phyloP scores from a whole-genome alignment of 2,888 invertebrate species.

The Tachina grossa region DNA sequence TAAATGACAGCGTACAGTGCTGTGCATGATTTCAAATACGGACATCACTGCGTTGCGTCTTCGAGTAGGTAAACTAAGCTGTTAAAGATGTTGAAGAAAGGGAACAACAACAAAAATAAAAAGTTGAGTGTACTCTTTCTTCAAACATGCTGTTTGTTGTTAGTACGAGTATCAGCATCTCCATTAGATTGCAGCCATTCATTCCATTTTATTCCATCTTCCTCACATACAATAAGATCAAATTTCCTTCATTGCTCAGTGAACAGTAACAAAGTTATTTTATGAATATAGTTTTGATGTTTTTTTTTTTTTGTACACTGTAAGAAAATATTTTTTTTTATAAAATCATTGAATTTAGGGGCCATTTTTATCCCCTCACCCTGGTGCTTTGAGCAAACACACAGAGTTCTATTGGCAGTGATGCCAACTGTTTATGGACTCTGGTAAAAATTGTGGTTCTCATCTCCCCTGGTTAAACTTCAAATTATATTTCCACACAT shows the following conservation, averaged over 20 bases:
- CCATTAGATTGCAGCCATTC: constrained; percentile 47
- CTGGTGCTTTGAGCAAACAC: not conserved
- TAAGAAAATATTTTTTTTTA: constrained; percentile 26
- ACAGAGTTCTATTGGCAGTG: not conserved
- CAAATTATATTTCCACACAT: too few relatives aligned
- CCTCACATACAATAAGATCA: constrained; percentile 71
- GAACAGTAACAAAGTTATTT: constrained; percentile 63
- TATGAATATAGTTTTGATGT: constrained; percentile 28
- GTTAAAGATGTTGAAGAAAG: constrained; percentile 34
- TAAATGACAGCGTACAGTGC: not conserved
- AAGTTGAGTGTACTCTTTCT: constrained; percentile 71
- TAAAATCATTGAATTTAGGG: too few relatives aligned
- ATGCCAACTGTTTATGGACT: not conserved
- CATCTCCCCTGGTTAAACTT: too few relatives aligned
- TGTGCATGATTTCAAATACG: constrained; percentile 35
- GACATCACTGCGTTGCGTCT: constrained; percentile 29
- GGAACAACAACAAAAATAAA: constrained; percentile 24
- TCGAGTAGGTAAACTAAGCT: constrained; percentile 56
- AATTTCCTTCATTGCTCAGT: constrained; percentile 76
- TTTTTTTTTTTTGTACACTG: constrained; percentile 44
- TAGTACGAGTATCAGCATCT: constrained; percentile 23
- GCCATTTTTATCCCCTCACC: not conserved
- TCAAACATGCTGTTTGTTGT: constrained; percentile 54
- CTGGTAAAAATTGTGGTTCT: not conserved
- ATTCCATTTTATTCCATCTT: constrained; percentile 57